Percentiles rank a stretch among this genome's conserved stretches.
These are phyloP conservation scores for Pionites leucogaster DNA, from an alignment of 2,113 vertebrate species.

Conservation along the genomic window DNA sequence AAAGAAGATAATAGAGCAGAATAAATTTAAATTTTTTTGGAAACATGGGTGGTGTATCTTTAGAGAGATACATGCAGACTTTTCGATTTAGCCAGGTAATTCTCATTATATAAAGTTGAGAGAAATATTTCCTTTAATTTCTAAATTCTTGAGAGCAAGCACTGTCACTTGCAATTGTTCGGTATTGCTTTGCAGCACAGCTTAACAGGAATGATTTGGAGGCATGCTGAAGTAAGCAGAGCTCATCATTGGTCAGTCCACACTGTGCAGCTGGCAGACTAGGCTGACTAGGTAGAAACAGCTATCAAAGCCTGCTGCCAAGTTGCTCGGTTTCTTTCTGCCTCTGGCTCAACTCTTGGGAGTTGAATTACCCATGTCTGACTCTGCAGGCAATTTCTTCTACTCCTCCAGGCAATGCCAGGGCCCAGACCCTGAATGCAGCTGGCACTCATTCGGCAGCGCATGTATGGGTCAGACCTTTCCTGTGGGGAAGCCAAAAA, in stretches of 20 bases:
- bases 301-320: neutral
- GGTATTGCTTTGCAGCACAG: neutral
- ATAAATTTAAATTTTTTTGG: neutral
- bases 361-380: neutral
- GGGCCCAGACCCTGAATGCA: accelerated
- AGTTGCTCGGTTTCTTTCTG: neutral
- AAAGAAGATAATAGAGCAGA: neutral
- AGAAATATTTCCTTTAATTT: neutral
- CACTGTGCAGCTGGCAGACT: neutral
- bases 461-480: neutral
- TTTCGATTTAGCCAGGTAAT: neutral
- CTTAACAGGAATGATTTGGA: neutral
- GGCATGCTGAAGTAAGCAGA: neutral
- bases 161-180: neutral
- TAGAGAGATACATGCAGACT: neutral
- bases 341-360: neutral
- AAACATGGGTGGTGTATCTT: neutral
- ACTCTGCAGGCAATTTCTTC: neutral
- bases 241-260: neutral
- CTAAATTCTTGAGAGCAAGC: neutral
- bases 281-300: neutral
- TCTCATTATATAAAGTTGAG: neutral
- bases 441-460: neutral
- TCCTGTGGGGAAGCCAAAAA: neutral
- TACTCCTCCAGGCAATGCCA: neutral